Conservation (phyloP, 2,888 invertebrate species). For the Podabrus alpinus region DNA sequence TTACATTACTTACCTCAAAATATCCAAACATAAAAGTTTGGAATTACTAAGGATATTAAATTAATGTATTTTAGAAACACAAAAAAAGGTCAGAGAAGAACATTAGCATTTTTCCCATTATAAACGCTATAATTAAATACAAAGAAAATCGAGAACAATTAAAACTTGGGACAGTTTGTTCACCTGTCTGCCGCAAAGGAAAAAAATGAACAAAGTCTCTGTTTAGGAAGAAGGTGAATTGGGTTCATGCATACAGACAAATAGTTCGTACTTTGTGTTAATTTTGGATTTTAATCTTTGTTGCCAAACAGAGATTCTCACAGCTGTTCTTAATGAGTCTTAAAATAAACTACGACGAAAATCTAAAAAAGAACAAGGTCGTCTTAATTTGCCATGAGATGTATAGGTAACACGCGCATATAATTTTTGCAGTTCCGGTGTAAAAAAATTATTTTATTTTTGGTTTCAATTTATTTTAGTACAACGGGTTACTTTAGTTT, state of each 20-base stretch:
- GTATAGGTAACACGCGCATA: background rate
- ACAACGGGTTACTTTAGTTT: background rate
- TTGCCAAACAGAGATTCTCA: constrained; percentile 22
- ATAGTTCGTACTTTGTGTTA: constrained; percentile 10
- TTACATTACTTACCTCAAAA: background rate
- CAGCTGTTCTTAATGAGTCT: constrained; percentile 24
- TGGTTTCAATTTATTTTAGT: background rate
- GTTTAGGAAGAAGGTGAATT: constrained; percentile 10
- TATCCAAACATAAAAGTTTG: background rate
- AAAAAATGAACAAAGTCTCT: background rate
- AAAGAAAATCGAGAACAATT: background rate
- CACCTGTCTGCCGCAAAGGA: constrained; percentile 4
- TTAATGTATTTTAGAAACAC: no score
- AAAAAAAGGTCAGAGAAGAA: background rate
- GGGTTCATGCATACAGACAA: constrained; percentile 3
- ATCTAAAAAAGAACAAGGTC: constrained; percentile 13
- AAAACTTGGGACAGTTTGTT: constrained; percentile 8
- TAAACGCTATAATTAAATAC: background rate
- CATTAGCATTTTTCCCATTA: background rate
- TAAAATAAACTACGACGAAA: constrained; percentile 8
- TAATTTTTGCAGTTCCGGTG: constrained; percentile 3
- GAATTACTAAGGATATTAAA: no score
- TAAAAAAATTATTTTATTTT: background rate
- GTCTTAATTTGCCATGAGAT: background rate
- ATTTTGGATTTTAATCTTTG: constrained; percentile 20